Evolutionary conservation across 1,140 invertebrate species (phyloP).

Genomic region (Euglossa dilemma): DNA sequence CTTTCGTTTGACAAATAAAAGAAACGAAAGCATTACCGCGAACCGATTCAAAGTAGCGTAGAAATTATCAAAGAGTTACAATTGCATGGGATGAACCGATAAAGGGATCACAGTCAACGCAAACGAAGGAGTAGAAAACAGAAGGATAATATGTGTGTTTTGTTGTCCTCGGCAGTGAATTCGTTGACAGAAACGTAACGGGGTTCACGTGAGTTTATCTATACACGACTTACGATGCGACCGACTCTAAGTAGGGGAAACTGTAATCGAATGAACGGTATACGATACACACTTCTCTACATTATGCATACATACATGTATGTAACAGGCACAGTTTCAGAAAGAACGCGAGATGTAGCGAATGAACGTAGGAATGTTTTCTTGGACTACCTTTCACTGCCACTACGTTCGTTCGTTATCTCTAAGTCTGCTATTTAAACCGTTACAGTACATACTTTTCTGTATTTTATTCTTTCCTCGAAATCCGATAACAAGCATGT

Average conservation of each 20-base stretch:
- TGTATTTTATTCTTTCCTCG: not conserved
- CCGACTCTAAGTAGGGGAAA: conserved; percentile 19
- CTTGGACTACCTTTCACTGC: conserved; percentile 41
- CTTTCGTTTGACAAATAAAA: not conserved
- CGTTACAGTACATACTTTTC: not conserved
- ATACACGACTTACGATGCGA: not conserved
- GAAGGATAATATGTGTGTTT: conserved; percentile 8
- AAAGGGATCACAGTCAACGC: conserved; percentile 19
- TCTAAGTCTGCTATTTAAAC: not conserved
- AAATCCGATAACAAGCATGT: not conserved
- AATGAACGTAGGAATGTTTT: conserved; percentile 36
- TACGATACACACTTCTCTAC: not conserved
- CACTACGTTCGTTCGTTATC: not conserved
- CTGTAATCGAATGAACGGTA: conserved; percentile 25
- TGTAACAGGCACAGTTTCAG: not conserved
- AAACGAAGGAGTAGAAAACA: conserved; percentile 1
- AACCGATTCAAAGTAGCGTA: not conserved
- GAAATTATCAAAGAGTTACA: not conserved
- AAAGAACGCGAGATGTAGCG: conserved; percentile 27
- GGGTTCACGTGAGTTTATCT: conserved; percentile 16
- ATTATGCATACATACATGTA: not conserved
- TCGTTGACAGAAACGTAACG: conserved; percentile 52
- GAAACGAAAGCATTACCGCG: not conserved
- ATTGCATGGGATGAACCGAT: not conserved
- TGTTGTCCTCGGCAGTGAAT: conserved; percentile 37